Base-by-base conservation (phyloP, 2,888 invertebrate genomes). In the Tipula vernalis region DNA sequence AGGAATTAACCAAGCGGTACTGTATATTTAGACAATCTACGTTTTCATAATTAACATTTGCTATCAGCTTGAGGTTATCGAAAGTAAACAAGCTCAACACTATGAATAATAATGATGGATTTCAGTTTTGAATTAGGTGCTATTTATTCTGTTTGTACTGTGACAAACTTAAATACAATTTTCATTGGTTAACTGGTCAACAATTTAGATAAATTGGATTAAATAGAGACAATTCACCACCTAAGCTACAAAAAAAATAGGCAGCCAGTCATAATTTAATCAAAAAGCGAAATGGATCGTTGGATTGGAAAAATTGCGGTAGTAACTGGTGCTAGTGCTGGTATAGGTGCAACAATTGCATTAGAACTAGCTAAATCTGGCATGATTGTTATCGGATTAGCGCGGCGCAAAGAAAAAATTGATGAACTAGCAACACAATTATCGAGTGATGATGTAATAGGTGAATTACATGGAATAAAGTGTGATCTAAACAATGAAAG, bases 241-340 rank as follows among this genome's bases (percentile, higher is more conserved):
- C 39, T 39, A 44, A 44, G 3, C 44, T 44, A 10, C 44, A 44
- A 44, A 51, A 6, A 39, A 6, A 39, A 39, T 39, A 39, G 0
- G 39, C 39, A 12, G 0, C 8, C 71, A 71, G 71, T 71, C 3
- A 8, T 0, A 28, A 18, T 18, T 28, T 71, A 71, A 71, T 28
- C 71, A 28, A 8, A 10, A 28, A 28, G 28, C 10, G 12, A 28
- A 71, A 90, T 90, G 90, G 89, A 90, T 87, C 89, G 90, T 87
- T 90, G 90, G 90, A 88, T 87, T 41, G 89, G 89, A 71, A 90
- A 90, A 89, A 91, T 93, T 0, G 94, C 94, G 0, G 91, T 94
- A 36, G 94, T 94, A 85, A 94, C 94, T 0, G 94, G 94, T 15
- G 94, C 94, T 8, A 94, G 90, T 88, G 89, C 92, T 0, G 94